Conservation (phyloP, 2,797 vertebrate species). For the Chelidonichthys spinosus region DNA sequence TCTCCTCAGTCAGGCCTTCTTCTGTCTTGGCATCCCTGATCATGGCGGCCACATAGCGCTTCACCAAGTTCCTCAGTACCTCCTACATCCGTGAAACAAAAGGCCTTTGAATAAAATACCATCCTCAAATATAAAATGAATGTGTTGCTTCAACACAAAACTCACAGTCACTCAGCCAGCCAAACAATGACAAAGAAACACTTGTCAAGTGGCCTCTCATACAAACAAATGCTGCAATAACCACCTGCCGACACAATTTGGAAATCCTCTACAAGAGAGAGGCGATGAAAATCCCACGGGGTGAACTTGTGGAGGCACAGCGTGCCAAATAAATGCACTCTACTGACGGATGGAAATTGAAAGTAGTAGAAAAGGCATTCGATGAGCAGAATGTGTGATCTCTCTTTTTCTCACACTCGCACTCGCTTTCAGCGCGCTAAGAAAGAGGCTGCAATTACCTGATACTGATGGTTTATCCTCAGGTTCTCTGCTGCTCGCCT, state of each 20-base stretch:
- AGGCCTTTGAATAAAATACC: conserved; percentile 12
- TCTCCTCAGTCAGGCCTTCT: conserved; percentile 97
- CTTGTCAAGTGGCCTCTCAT: conserved; percentile 19
- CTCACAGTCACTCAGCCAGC: conserved; percentile 7
- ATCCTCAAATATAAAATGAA: neutral
- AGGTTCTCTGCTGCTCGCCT: conserved; percentile 96
- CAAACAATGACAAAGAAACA: conserved; percentile 11
- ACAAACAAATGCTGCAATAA: conserved; percentile 12
- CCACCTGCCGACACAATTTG: conserved; percentile 33
- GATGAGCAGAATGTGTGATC: conserved; percentile 13
- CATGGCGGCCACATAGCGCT: conserved; percentile 99
- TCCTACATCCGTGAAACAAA: conserved; percentile 81
- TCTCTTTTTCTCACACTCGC: neutral
- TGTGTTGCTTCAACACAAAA: neutral
- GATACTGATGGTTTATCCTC: conserved; percentile 95
- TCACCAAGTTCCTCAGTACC: conserved; percentile 96
- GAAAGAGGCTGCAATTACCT: conserved; percentile 83
- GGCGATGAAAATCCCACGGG: conserved; percentile 35
- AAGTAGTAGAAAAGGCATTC: conserved; percentile 2
- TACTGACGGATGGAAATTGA: conserved; percentile 27
- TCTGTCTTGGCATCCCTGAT: conserved; percentile 99
- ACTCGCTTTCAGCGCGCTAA: conserved; percentile 16
- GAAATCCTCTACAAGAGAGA: conserved; percentile 17
- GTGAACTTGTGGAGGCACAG: conserved; percentile 29
- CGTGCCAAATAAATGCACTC: conserved; percentile 29